These are phyloP conservation scores for Drosophila differens DNA, from an alignment of 2,888 invertebrate species.

Conservation along the genomic window DNA sequence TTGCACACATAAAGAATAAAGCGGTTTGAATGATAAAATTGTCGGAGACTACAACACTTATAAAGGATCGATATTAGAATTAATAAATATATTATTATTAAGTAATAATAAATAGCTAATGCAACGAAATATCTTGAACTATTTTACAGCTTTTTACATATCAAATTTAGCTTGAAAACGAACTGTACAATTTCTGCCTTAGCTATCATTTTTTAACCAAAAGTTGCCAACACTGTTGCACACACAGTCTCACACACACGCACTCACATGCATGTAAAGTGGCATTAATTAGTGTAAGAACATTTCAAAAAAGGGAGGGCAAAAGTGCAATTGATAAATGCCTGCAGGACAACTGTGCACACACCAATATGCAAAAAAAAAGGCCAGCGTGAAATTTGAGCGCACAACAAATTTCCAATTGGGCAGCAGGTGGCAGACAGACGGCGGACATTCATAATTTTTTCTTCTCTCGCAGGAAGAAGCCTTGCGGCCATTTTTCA, in stretches of 20 bases:
- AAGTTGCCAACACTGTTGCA: slow-evolving; percentile 10
- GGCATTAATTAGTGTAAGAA: slow-evolving; percentile 70
- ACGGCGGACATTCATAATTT: slow-evolving; percentile 7
- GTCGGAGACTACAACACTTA: background rate
- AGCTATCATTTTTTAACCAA: background rate
- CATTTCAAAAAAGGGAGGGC: slow-evolving; percentile 48
- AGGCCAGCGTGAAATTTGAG: slow-evolving; percentile 61
- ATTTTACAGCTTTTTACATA: background rate
- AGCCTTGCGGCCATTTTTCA: slow-evolving; percentile 20
- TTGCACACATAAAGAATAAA: background rate
- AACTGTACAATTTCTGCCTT: background rate
- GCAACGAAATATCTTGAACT: background rate
- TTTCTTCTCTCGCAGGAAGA: slow-evolving; percentile 24
- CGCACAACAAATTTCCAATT: slow-evolving; percentile 51
- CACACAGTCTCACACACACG: background rate
- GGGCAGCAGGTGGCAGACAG: slow-evolving; percentile 71
- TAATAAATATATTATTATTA: background rate
- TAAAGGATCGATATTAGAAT: background rate
- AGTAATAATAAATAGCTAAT: background rate
- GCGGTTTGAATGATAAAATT: background rate
- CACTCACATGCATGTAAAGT: slow-evolving; percentile 46
- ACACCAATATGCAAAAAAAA: slow-evolving; percentile 37
- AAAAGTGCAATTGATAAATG: slow-evolving; percentile 69
- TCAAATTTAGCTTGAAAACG: background rate
- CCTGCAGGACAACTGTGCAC: slow-evolving; percentile 34